A percentile compares a stretch with the other conserved stretches of the same genome.
Evolutionary conservation across 2,797 vertebrate species (phyloP).

Genomic region (Euphonia xanthogaster): DNA sequence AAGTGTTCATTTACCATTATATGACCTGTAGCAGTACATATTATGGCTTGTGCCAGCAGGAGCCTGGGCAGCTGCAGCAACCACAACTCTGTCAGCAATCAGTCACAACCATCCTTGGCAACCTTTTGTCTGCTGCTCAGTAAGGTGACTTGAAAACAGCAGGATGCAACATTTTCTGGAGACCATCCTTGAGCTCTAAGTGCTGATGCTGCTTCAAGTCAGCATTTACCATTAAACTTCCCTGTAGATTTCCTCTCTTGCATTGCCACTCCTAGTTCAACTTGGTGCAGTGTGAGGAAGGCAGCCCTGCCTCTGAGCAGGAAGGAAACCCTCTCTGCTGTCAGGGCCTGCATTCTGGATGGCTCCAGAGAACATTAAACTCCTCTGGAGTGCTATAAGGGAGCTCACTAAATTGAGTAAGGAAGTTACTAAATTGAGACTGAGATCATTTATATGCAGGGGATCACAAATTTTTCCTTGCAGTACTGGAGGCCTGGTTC

Average conservation of each 20-base stretch:
- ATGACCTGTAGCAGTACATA: conserved; percentile 64
- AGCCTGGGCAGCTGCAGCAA: conserved; percentile 50
- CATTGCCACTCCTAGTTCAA: neutral
- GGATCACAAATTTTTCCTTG: neutral
- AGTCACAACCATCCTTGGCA: conserved; percentile 71
- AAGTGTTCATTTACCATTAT: conserved; percentile 76
- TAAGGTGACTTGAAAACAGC: conserved; percentile 70
- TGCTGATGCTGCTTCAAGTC: neutral
- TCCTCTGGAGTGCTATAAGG: neutral
- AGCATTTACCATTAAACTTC: neutral
- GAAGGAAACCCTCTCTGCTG: neutral
- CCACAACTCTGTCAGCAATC: conserved; percentile 68
- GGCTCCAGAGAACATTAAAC: neutral
- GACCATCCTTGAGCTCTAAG: neutral
- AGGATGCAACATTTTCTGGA: conserved; percentile 58
- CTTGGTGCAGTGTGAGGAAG: neutral
- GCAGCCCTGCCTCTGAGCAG: neutral
- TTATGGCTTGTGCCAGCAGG: conserved; percentile 60
- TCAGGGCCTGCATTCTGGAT: neutral
- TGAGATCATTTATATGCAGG: neutral
- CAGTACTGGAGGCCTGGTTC: neutral
- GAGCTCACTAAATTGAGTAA: neutral
- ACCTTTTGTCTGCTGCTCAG: conserved; percentile 68
- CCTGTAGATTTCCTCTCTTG: neutral
- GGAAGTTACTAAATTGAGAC: neutral